Base-by-base conservation (phyloP, 2,797 vertebrate species). In the Sardinella longiceps region DNA sequence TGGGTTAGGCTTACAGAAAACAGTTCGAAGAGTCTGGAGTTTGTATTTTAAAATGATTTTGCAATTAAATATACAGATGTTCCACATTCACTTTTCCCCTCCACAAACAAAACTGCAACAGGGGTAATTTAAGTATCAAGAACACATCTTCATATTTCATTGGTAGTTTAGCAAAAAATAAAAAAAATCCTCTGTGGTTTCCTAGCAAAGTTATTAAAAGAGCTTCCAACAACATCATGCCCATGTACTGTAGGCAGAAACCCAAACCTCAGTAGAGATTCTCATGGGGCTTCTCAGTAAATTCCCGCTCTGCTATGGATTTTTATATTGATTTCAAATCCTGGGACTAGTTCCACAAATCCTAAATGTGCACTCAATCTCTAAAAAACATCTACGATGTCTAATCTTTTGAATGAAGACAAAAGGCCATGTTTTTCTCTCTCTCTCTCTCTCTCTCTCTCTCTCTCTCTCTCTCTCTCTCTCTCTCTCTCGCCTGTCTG, bases 281-380 rank as follows among this genome's bases (percentile, higher is more conserved):
- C 53, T 81, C 46, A 23, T 81, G 86, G 77, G 83, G 81, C 77
- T 60, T 85, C 89, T 92, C 80, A 92, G 93, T 86, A 88, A 91
- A 92, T 92, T 91, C 91, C 87, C 88, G 0, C 89, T 88, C 53
- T 1, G 51, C 85, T 89, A 51, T 85, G 90, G 88, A 88, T 90
- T 89, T 89, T 90, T 89, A 92, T 91, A 92, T 94, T 93, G 90
- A 92, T 90, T 91, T 86, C 88, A 92, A 91, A 93, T 92, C 91
- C 90, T 80, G 2, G 81, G 82, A 90, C 90, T 87, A 88, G 94
- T 92, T 90, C 88, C 84, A 84, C 84, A 88, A 88, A 90, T 93
- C 89, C 89, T 87, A 87, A 91, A 91, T 88, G 90, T 91, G 89
- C 89, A 90, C 93, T 89, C 86, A 86, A 87, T 94, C 88, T 88